Conservation (phyloP, 23 tunicate genomes). For the Clavelina lepadiformis region DNA sequence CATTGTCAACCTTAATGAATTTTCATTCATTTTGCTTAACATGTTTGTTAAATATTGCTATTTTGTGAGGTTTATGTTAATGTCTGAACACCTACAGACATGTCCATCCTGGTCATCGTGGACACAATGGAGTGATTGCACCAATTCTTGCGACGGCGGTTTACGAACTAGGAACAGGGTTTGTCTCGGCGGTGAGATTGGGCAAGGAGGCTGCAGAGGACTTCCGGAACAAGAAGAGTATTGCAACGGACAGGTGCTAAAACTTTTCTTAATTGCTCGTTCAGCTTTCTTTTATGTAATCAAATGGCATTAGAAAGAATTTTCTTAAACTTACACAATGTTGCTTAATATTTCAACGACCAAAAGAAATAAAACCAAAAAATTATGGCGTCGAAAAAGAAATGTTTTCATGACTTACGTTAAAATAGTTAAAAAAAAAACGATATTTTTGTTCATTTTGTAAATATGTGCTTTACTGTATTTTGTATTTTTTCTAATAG, state of each 20-base stretch:
- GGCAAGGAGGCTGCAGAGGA: slow-evolving; percentile 40
- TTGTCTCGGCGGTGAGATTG: slow-evolving; percentile 24
- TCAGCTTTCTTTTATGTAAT: no score
- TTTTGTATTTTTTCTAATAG: slow-evolving; percentile 27
- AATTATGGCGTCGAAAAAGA: no score
- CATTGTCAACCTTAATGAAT: background rate
- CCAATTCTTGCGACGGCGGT: slow-evolving; percentile 40
- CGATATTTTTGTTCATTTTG: background rate
- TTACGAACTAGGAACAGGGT: slow-evolving; percentile 15
- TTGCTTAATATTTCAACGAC: no score
- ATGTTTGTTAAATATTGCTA: no score
- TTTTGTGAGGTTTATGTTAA: no score
- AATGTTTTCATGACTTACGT: no score
- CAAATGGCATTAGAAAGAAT: no score
- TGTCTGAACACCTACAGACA: no score
- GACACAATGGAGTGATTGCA: slow-evolving; percentile 35
- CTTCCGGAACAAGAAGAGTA: slow-evolving; percentile 1
- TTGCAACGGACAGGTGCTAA: slow-evolving; percentile 58
- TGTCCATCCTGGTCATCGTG: slow-evolving; percentile 34
- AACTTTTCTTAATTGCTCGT: no score
- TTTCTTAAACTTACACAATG: no score
- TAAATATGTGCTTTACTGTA: background rate
- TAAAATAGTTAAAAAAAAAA: background rate
- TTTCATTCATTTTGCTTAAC: background rate
- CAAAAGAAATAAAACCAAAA: no score